These are phyloP conservation scores for Mugil cephalus DNA, from an alignment of 2,113 vertebrate genomes.

Conservation along the genomic window DNA sequence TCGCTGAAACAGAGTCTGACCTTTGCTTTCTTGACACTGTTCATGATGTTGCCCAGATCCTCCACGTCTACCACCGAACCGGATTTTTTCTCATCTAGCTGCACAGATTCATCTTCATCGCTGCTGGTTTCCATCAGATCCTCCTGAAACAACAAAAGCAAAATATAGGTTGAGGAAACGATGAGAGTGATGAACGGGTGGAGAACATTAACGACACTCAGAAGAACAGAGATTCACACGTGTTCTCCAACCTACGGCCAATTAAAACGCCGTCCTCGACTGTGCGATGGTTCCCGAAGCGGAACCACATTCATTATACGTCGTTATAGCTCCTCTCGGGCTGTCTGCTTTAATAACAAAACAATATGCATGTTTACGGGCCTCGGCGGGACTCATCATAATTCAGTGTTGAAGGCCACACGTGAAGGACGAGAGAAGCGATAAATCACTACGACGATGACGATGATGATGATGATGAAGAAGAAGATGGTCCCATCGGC, in stretches of 20 bases:
- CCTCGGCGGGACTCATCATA: constrained; percentile 18
- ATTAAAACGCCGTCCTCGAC: neutral
- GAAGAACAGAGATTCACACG: neutral
- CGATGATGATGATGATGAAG: too few species aligned
- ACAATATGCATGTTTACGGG: constrained; percentile 13
- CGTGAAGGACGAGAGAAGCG: neutral
- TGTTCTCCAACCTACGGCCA: constrained; percentile 6
- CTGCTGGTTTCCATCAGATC: constrained; percentile 89
- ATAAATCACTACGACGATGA: constrained; percentile 24
- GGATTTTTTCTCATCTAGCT: constrained; percentile 50
- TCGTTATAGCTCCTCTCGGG: constrained; percentile 11
- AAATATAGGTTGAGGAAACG: neutral
- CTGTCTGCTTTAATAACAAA: constrained; percentile 17
- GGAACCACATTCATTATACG: constrained; percentile 11
- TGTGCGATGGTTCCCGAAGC: constrained; percentile 24
- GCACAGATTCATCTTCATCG: constrained; percentile 85
- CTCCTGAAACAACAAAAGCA: constrained; percentile 55
- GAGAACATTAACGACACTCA: neutral
- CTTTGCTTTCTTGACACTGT: constrained; percentile 87
- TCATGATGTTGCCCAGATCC: constrained; percentile 91
- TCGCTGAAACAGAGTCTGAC: constrained; percentile 57
- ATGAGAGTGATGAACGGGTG: neutral
- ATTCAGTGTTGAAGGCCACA: neutral
- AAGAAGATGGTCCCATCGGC: neutral
- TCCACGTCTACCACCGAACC: constrained; percentile 89